Conservation (phyloP, 1,140 invertebrate species). For the Diachasmimorpha longicaudata region DNA sequence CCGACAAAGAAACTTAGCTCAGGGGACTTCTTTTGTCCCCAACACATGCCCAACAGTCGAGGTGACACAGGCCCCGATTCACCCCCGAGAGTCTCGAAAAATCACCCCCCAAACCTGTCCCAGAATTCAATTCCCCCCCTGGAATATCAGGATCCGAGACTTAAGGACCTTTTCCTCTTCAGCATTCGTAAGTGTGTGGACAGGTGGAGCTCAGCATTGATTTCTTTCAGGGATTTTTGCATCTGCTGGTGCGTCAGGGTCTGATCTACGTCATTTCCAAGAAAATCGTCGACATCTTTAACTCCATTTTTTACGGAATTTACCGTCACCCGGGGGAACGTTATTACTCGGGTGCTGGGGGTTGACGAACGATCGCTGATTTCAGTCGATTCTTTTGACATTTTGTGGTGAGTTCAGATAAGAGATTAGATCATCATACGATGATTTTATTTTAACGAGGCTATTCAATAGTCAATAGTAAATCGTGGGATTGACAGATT, state of each 20-base stretch:
- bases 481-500: too few relatives aligned
- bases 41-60: conserved; percentile 37
- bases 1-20: conserved; percentile 51
- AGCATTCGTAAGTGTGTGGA: conserved; percentile 47
- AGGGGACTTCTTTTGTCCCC: conserved; percentile 49
- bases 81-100: conserved; percentile 8
- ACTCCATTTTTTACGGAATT: neutral
- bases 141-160: conserved; percentile 21
- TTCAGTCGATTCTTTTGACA: neutral
- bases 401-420: neutral
- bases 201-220: conserved; percentile 55
- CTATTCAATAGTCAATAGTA: conserved; percentile 28
- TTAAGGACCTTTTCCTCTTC: conserved; percentile 25
- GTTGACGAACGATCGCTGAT: neutral
- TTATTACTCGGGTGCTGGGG: neutral
- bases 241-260: conserved; percentile 49
- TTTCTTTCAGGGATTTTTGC: conserved; percentile 56
- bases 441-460: conserved; percentile 37
- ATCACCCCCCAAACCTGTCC: neutral
- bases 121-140: conserved; percentile 13
- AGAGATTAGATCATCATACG: neutral
- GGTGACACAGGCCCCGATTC: conserved; percentile 51
- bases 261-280: neutral
- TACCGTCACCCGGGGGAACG: neutral
- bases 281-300: neutral